Percentiles rank a stretch among this genome's conserved stretches.
phyloP scores from a whole-genome alignment of 1,140 invertebrate species.

The Oncopeltus fasciatus region DNA sequence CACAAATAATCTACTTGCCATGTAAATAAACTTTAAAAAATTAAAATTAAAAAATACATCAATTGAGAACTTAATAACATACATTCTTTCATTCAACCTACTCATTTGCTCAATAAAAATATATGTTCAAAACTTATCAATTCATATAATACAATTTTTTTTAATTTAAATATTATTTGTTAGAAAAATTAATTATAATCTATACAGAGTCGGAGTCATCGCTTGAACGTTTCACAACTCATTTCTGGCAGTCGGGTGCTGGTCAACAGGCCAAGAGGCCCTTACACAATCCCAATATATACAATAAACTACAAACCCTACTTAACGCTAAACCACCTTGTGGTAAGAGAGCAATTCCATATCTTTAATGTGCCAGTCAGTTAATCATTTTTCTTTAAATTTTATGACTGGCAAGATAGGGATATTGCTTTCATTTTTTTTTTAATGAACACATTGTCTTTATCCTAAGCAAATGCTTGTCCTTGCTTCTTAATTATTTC shows the following conservation, averaged over 20 bases:
- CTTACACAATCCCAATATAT: conserved; percentile 11
- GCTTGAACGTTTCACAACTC: conserved; percentile 14
- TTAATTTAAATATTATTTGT: background rate
- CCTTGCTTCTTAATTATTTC: background rate
- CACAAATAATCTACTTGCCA: too few relatives aligned
- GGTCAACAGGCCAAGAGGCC: conserved; percentile 1
- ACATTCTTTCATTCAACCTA: too few relatives aligned
- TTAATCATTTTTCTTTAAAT: background rate
- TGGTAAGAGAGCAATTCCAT: background rate
- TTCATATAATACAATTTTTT: background rate
- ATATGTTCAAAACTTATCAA: too few relatives aligned
- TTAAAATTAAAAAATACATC: too few relatives aligned
- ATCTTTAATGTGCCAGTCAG: background rate
- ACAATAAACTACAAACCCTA: conserved; percentile 12
- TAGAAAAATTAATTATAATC: conserved; percentile 16
- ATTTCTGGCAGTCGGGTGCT: conserved; percentile 5
- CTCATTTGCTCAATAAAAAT: too few relatives aligned
- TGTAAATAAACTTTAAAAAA: too few relatives aligned
- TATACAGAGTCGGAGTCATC: conserved; percentile 14
- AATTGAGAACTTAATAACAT: too few relatives aligned
- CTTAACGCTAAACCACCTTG: conserved; percentile 2
- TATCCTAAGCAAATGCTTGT: conserved; percentile 2
- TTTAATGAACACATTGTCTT: conserved; percentile 1
- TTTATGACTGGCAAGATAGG: background rate
- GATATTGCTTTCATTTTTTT: background rate